Percentiles rank a stretch among this genome's conserved stretches.
These are phyloP conservation scores for Cerastis leucographa DNA, from an alignment of 2,888 invertebrate species.

Conservation along the genomic window DNA sequence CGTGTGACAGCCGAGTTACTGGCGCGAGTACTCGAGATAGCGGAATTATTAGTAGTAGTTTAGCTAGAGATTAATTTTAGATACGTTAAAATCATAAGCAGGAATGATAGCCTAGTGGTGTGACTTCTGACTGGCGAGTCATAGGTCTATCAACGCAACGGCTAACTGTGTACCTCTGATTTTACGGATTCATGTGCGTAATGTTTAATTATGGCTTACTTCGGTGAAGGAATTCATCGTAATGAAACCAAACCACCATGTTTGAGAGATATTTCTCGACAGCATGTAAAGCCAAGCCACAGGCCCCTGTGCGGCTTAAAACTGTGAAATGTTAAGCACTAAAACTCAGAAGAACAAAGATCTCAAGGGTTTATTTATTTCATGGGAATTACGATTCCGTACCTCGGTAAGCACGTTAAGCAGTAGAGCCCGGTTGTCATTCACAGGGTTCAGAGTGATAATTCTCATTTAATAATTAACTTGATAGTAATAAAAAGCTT, in stretches of 20 bases:
- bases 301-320: too few species aligned
- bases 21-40: constrained; percentile 30
- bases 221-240: background rate
- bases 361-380: background rate
- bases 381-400: background rate
- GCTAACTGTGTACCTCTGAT: too few species aligned
- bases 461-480: background rate
- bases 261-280: background rate
- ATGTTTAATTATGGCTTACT: background rate
- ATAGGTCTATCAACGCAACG: background rate
- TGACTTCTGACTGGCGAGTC: background rate
- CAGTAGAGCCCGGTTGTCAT: background rate
- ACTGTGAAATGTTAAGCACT: background rate
- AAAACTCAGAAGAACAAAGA: background rate
- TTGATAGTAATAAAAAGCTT: too few species aligned
- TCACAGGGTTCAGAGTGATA: background rate
- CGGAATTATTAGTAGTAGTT: background rate
- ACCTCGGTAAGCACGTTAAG: background rate
- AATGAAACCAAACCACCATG: background rate
- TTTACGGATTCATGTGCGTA: background rate
- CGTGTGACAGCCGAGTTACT: constrained; percentile 33
- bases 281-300: background rate
- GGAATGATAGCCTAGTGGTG: background rate
- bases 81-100: background rate
- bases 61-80: background rate